Percentiles rank a stretch among this genome's conserved stretches.
Evolutionary conservation across 2,797 vertebrate species (phyloP).

Genomic region (Acanthurus lineatus): DNA sequence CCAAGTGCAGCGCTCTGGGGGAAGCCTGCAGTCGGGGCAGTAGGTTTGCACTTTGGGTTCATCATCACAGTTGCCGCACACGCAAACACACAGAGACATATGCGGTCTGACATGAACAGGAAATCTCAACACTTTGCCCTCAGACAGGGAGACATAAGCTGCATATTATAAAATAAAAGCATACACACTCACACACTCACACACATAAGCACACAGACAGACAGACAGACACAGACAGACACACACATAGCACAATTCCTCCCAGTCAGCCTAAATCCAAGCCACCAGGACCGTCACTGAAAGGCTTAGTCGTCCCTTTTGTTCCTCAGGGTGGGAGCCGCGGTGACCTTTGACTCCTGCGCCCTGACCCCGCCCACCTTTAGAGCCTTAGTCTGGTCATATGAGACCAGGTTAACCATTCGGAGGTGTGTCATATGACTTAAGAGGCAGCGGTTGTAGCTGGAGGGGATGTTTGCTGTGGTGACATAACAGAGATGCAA

Average conservation of each 20-base stretch:
- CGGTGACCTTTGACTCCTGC: slow-evolving; percentile 62
- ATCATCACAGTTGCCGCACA: slow-evolving; percentile 47
- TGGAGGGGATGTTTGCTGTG: neutral
- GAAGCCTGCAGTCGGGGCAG: slow-evolving; percentile 61
- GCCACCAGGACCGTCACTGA: slow-evolving; percentile 42
- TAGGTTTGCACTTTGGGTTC: slow-evolving; percentile 57
- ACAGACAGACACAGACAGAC: slow-evolving; percentile 16
- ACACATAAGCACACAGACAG: slow-evolving; percentile 22
- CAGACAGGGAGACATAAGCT: slow-evolving; percentile 14
- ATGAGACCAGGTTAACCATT: slow-evolving; percentile 49
- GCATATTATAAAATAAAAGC: slow-evolving; percentile 17
- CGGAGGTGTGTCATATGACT: slow-evolving; percentile 48
- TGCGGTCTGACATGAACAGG: slow-evolving; percentile 48
- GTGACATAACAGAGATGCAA: slow-evolving; percentile 34
- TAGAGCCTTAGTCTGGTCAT: slow-evolving; percentile 59
- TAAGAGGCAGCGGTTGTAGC: slow-evolving; percentile 40
- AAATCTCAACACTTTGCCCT: slow-evolving; percentile 22
- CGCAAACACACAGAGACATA: slow-evolving; percentile 44
- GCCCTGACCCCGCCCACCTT: slow-evolving; percentile 58
- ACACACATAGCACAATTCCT: slow-evolving; percentile 29
- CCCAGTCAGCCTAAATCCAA: slow-evolving; percentile 21
- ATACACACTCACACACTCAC: neutral
- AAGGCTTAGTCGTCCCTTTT: slow-evolving; percentile 67
- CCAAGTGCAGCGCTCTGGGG: slow-evolving; percentile 64
- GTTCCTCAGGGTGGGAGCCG: slow-evolving; percentile 68